phyloP scores from a whole-genome alignment of 2,888 invertebrate species.

The Raillietiella orientalis region DNA sequence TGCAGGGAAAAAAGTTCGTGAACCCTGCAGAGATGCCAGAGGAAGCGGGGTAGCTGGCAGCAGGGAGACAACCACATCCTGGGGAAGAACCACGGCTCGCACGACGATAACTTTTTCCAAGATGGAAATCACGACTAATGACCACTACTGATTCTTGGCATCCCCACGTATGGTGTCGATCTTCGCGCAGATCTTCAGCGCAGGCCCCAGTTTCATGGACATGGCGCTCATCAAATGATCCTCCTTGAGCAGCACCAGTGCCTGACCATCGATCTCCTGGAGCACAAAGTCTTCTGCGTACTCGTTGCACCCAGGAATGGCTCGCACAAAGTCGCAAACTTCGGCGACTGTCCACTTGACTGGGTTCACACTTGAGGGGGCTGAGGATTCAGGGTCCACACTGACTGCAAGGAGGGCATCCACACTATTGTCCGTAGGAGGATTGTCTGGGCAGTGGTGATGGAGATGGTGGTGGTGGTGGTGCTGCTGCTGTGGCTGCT shows the following conservation, averaged over 20 bases:
- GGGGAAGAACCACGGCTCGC: too few relatives aligned
- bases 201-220: constrained; percentile 81
- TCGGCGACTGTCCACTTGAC: constrained; percentile 35
- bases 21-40: too few relatives aligned
- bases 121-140: too few relatives aligned
- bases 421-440: background rate
- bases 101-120: too few relatives aligned
- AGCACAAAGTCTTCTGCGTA: constrained; percentile 80
- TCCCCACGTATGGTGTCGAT: constrained; percentile 49
- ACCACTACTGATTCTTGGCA: constrained; percentile 9
- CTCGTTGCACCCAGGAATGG: constrained; percentile 57
- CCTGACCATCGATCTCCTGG: constrained; percentile 89
- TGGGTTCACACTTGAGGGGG: constrained; percentile 20
- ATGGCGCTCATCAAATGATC: constrained; percentile 81
- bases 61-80: too few relatives aligned
- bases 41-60: too few relatives aligned
- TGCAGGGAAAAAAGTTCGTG: too few relatives aligned
- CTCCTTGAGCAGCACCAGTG: constrained; percentile 58
- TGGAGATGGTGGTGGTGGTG: constrained; percentile 2
- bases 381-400: constrained; percentile 4
- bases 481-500: constrained; percentile 1
- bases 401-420: background rate
- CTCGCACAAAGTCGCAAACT: constrained; percentile 56
- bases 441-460: constrained; percentile 2
- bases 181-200: constrained; percentile 72